Base-by-base conservation (phyloP, 2,113 vertebrate genomes). In the Hepsetus odoe region DNA sequence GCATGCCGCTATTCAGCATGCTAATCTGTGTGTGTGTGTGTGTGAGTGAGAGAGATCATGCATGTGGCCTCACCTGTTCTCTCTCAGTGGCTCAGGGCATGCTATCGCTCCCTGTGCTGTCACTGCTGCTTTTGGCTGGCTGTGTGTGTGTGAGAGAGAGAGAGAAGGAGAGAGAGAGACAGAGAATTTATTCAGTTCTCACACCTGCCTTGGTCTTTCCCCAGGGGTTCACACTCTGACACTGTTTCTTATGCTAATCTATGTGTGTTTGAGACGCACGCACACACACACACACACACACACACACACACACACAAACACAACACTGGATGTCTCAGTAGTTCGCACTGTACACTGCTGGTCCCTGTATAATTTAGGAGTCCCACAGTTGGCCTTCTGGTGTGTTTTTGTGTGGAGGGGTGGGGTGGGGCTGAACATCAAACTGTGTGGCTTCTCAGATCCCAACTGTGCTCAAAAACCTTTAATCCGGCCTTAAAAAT, bases 1-100 rank as follows among this genome's bases (percentile, higher is more conserved):
- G 84, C 85, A 88, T 89, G 84, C 70, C 72, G 74, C 68, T 55
- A 64, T 72, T 82, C 80, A 61, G 49, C 74, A 62, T 78, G 80
- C 70, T 82, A 77, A 74, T 68, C 69, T 51, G 7, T 76, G 59
- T 76, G 46, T 74, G 72, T 56, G 74, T 24, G 53, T 38, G 69
- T 68, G 58, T 28, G 69, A 32, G 28, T 51, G 64, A 33, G 44
- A 40, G 56, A 65, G n/a, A 16, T 20, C 38, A 24, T 72, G 30
- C 35, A 20, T 61, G 33, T 51, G 64, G 72, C 64, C n/a, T 67
- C 56, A 65, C 56, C 38, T 64, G 58, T 38, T 70, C 38, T 67
- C 26, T 53, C 22, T 38, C 53, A 44, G 59, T 58, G 35, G 9
- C 35, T 74, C 35, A 14, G 42, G 59, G 14, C 62, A 67, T 74